Evolutionary conservation across 2,888 invertebrate species (phyloP).

Genomic region (Limnephilus auricula): DNA sequence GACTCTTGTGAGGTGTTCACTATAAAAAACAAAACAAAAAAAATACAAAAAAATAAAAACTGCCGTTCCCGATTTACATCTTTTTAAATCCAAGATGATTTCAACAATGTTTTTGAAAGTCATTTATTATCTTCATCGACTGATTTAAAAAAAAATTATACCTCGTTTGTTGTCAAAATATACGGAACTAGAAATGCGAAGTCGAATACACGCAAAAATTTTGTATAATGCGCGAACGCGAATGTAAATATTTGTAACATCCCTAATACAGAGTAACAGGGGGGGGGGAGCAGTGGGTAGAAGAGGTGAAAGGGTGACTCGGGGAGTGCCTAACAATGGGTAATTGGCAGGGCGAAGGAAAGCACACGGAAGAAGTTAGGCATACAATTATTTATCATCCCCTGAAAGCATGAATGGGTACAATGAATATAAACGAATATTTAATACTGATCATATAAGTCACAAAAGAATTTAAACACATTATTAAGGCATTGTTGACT

Average conservation of each 20-base stretch:
- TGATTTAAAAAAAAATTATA: not conserved
- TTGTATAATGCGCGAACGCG: not conserved
- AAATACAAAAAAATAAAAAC: too few species aligned
- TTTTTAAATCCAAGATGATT: not conserved
- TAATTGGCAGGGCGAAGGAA: conserved; percentile 35
- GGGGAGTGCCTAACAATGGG: conserved; percentile 14
- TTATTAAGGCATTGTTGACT: not conserved
- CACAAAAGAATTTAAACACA: not conserved
- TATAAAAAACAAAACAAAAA: too few species aligned
- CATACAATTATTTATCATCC: conserved; percentile 3
- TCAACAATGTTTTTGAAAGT: not conserved
- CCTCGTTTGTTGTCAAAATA: not conserved
- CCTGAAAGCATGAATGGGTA: not conserved
- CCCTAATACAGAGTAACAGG: not conserved
- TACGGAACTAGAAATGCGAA: not conserved
- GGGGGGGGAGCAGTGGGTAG: too few species aligned
- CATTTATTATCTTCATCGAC: not conserved
- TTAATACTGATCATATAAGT: not conserved
- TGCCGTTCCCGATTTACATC: not conserved
- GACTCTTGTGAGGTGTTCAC: too few species aligned
- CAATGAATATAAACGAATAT: conserved; percentile 2
- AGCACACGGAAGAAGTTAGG: conserved; percentile 9
- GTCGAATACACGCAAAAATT: not conserved
- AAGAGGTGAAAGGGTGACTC: not conserved
- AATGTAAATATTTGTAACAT: not conserved